These are phyloP conservation scores for Zeuzera pyrina DNA, from an alignment of 2,888 invertebrate genomes.

Conservation along the genomic window DNA sequence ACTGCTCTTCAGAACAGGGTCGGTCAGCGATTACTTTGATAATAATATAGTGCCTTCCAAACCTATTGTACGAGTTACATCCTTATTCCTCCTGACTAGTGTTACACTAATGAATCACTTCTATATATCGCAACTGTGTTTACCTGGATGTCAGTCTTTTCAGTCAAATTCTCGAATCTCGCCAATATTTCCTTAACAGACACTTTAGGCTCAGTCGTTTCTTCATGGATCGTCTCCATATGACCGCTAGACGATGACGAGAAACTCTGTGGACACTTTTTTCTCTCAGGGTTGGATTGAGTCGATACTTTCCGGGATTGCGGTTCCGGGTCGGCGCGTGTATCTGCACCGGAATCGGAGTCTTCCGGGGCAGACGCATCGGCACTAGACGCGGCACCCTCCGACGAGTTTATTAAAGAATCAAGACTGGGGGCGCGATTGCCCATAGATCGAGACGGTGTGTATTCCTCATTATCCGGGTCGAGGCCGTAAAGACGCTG, in stretches of 20 bases:
- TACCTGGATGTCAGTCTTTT: slow-evolving; percentile 44
- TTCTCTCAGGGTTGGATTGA: slow-evolving; percentile 31
- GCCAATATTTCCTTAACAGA: slow-evolving; percentile 88
- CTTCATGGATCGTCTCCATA: slow-evolving; percentile 89
- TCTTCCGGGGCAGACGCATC: slow-evolving; percentile 76
- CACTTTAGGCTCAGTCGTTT: slow-evolving; percentile 83
- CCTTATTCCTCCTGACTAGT: background rate
- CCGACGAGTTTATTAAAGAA: slow-evolving; percentile 79
- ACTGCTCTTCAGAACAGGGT: no score
- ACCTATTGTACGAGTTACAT: slow-evolving; percentile 1
- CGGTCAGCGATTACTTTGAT: no score
- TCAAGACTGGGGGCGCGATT: slow-evolving; percentile 77
- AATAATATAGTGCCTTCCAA: slow-evolving; percentile 1
- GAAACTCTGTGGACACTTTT: slow-evolving; percentile 62
- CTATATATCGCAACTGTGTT: slow-evolving; percentile 3
- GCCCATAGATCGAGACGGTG: slow-evolving; percentile 42
- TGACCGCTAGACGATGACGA: slow-evolving; percentile 75
- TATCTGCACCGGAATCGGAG: slow-evolving; percentile 79
- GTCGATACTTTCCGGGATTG: slow-evolving; percentile 23
- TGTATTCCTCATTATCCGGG: slow-evolving; percentile 41
- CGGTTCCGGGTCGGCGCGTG: slow-evolving; percentile 59
- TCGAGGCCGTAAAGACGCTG: slow-evolving; percentile 66
- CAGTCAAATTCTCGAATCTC: slow-evolving; percentile 81
- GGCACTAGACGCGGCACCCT: slow-evolving; percentile 74
- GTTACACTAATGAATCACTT: slow-evolving; percentile 1